A percentile compares a stretch with the other conserved stretches of the same genome.
Evolutionary conservation across 2,888 invertebrate genomes (phyloP).

Genomic region (Unio delphinus): DNA sequence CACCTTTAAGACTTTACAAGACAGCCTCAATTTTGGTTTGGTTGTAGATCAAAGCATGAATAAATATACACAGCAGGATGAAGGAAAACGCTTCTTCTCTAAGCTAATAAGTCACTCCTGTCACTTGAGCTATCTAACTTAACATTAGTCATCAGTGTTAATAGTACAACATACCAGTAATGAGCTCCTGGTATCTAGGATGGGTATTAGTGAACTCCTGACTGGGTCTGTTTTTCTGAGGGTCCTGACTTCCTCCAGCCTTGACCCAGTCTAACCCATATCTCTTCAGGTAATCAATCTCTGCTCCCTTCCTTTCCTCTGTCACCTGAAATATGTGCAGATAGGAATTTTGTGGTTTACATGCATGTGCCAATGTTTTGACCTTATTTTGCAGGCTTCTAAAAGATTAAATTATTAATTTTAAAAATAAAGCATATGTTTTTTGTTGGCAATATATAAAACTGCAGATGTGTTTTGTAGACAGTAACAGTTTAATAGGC

Average conservation of each 20-base stretch:
- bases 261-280: constrained; percentile 75
- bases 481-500: too few relatives aligned
- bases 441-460: neutral
- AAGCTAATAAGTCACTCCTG: too few relatives aligned
- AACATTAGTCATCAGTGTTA: too few relatives aligned
- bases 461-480: neutral
- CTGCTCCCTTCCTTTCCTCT: constrained; percentile 86
- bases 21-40: too few relatives aligned
- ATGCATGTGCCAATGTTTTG: too few relatives aligned
- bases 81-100: too few relatives aligned
- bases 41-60: too few relatives aligned
- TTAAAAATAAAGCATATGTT: neutral
- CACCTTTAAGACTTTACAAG: too few relatives aligned
- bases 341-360: too few relatives aligned
- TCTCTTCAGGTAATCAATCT: constrained; percentile 91
- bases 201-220: constrained; percentile 74
- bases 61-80: too few relatives aligned
- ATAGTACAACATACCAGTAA: constrained; percentile 78
- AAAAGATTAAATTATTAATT: neutral
- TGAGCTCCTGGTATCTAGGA: constrained; percentile 82
- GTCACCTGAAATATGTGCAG: constrained; percentile 76
- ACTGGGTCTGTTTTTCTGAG: constrained; percentile 51
- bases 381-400: neutral
- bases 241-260: constrained; percentile 72
- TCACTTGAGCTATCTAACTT: too few relatives aligned